These are phyloP conservation scores for Epicauta chinensis DNA, from an alignment of 1,140 invertebrate genomes.

Conservation along the genomic window DNA sequence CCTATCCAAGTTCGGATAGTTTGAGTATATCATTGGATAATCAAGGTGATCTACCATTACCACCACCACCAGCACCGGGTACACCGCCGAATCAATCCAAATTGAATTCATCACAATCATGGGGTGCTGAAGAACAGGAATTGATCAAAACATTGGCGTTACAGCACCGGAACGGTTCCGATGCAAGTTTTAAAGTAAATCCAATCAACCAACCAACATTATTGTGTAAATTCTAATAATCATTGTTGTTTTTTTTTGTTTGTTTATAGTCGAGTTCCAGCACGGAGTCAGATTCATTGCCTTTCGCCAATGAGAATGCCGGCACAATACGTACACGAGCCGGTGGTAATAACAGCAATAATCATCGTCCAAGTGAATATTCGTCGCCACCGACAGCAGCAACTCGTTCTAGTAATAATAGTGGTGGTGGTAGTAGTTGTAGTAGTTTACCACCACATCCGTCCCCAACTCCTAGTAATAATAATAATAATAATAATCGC, in stretches of 20 bases:
- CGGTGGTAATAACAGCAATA: conserved; percentile 19
- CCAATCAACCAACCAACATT: background rate
- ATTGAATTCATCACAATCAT: conserved; percentile 49
- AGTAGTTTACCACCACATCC: conserved; percentile 43
- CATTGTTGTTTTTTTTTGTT: too few relatives aligned
- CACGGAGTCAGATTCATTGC: conserved; percentile 92
- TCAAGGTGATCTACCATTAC: conserved; percentile 50
- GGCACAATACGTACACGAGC: conserved; percentile 89
- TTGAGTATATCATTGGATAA: conserved; percentile 51
- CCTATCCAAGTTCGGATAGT: conserved; percentile 55
- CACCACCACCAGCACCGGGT: conserved; percentile 52
- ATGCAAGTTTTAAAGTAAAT: conserved; percentile 77
- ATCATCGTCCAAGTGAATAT: conserved; percentile 45
- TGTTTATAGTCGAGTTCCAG: conserved; percentile 82
- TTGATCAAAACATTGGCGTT: conserved; percentile 57
- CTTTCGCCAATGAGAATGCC: conserved; percentile 97
- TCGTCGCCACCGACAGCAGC: conserved; percentile 41
- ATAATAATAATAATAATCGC: conserved; percentile 21
- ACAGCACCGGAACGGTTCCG: conserved; percentile 69
- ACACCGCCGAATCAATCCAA: conserved; percentile 45
- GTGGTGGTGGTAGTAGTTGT: conserved; percentile 18
- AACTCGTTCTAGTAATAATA: conserved; percentile 11
- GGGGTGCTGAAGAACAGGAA: conserved; percentile 54
- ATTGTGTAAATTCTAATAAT: background rate
- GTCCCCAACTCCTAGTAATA: conserved; percentile 38